Evolutionary conservation across 2,113 vertebrate genomes (phyloP), one percentile per base, ranked within the genome.

Genomic region (Plecturocebus donacophilus): DNA sequence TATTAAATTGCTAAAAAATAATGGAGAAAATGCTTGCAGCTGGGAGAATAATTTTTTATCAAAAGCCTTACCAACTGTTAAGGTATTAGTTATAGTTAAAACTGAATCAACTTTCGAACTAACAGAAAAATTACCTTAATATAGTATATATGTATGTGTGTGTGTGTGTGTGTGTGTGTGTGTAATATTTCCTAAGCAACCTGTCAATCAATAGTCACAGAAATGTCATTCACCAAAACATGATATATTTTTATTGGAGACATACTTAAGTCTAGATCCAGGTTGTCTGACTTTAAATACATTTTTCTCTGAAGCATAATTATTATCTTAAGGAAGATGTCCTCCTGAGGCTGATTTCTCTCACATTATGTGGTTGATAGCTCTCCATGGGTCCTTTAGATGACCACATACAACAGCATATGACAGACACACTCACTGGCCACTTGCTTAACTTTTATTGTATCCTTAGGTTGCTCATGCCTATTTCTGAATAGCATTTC

Each of bases 391-490:
- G 6, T 68, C 19, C 27, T 49, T 45, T 3, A 70, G 12, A 27
- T 4, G 45, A 7, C 16, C 3, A 25, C 3, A 3, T 47, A 35
- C 3, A 23, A 23, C 2, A 21, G 12, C 21, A 2, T 1, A 7
- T 16, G n/a, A 35, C 10, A 66, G 52, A 42, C 14, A 12, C 14
- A 20, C 23, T 49, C 8, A 14, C 23, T 3, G 4, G 1, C 12
- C 21, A 6, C 10, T 11, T 16, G 9, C 16, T 71, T 84, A 5
- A 27, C 17, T 19, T 38, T 13, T 3, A 8, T 4, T 45, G 7
- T 30, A 27, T 54, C 27, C 1, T 94, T 12, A 21, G 14, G 5
- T 7, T 3, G 0, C 0, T 58, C 16, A 9, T 11, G 3, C n/a
- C n/a, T 92, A 5, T 32, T 89, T 89, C 11, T 52, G 40, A 66